Conservation (phyloP, 1,140 invertebrate genomes). For the Pseudomyrmex pallidus region DNA sequence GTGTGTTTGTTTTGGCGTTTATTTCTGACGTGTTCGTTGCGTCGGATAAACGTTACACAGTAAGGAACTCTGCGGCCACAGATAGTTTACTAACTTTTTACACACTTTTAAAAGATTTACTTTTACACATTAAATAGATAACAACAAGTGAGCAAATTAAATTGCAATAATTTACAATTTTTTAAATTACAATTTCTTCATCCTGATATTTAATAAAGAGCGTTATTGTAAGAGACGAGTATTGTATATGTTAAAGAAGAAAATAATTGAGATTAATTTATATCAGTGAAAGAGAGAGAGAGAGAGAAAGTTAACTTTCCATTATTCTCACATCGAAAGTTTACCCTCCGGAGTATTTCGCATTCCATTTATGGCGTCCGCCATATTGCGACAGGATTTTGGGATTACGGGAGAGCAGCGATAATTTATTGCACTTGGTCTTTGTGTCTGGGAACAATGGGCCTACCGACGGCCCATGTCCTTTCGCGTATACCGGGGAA, state of each 20-base stretch:
- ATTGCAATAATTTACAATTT: too few relatives aligned
- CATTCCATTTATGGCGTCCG: constrained; percentile 23
- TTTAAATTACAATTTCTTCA: too few relatives aligned
- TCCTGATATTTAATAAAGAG: too few relatives aligned
- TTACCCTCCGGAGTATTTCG: constrained; percentile 23
- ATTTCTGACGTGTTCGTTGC: constrained; percentile 5
- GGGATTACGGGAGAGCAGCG: constrained; percentile 44
- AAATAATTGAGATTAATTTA: too few relatives aligned
- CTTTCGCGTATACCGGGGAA: not conserved
- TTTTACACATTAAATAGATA: too few relatives aligned
- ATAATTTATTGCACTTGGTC: constrained; percentile 74
- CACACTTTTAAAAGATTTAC: too few relatives aligned
- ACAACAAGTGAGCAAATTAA: too few relatives aligned
- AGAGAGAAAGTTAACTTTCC: not conserved
- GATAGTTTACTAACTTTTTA: not conserved
- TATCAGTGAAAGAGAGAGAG: not conserved
- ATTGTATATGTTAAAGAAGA: too few relatives aligned
- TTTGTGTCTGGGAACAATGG: constrained; percentile 75
- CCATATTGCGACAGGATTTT: constrained; percentile 52
- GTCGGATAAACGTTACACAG: not conserved
- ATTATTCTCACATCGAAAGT: not conserved
- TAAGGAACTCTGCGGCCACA: too few relatives aligned
- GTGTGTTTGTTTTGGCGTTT: constrained; percentile 24
- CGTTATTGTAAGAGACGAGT: too few relatives aligned
- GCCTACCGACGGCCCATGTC: constrained; percentile 8